These are phyloP conservation scores for Pogonognathellus flavescens DNA, from an alignment of 1,140 invertebrate genomes.

Conservation along the genomic window DNA sequence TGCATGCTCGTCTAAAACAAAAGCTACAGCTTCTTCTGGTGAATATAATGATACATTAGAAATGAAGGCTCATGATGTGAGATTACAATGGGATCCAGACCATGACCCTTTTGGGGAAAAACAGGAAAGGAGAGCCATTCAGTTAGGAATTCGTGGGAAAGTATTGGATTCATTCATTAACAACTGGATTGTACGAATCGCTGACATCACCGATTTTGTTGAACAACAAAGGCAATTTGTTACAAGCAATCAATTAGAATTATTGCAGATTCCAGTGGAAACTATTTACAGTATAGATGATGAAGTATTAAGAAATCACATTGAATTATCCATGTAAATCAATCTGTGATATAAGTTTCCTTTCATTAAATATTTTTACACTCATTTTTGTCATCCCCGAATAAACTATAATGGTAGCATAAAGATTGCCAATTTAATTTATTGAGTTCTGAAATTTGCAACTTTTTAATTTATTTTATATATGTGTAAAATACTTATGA, in stretches of 20 bases:
- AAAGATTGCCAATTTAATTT: too few species aligned
- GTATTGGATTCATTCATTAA: slow-evolving; percentile 50
- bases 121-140: slow-evolving; percentile 68
- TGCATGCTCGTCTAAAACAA: too few species aligned
- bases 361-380: too few species aligned
- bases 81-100: slow-evolving; percentile 71
- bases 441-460: too few species aligned
- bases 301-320: background rate
- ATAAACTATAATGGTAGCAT: too few species aligned
- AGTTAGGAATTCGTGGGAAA: slow-evolving; percentile 69
- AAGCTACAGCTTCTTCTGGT: slow-evolving; percentile 56
- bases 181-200: slow-evolving; percentile 55
- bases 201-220: slow-evolving; percentile 61
- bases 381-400: too few species aligned
- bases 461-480: too few species aligned
- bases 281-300: background rate
- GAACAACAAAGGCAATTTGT: slow-evolving; percentile 45
- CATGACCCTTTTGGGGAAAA: slow-evolving; percentile 68
- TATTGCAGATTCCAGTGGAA: background rate
- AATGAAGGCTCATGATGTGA: slow-evolving; percentile 65
- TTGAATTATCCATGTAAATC: background rate
- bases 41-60: slow-evolving; percentile 27
- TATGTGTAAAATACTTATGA: too few species aligned
- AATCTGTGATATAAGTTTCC: too few species aligned
- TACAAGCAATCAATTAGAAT: background rate